Percentiles rank a stretch among this genome's conserved stretches.
phyloP scores from a whole-genome alignment of 2,797 vertebrate genomes.

The Pachyuromys duprasi region DNA sequence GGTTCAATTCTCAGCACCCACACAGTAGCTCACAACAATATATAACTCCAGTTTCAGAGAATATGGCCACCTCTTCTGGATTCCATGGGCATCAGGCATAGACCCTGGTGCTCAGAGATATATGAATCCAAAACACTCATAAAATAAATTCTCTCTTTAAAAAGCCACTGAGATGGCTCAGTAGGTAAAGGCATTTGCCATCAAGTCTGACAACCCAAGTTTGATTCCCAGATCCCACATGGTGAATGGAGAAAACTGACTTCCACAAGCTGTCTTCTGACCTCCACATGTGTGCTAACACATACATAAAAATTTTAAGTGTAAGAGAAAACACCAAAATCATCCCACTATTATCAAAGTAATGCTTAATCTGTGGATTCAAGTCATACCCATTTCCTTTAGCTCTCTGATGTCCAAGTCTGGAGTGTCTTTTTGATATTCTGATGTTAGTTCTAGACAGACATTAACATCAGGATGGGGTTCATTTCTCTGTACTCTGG shows the following conservation, averaged over 20 bases:
- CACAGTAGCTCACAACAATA: neutral
- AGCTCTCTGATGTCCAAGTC: slow-evolving; percentile 71
- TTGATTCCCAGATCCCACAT: neutral
- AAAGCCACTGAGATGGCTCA: neutral
- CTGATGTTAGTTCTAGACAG: slow-evolving; percentile 81
- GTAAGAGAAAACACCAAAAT: neutral
- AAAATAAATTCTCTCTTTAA: neutral
- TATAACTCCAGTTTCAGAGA: neutral
- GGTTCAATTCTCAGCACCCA: neutral
- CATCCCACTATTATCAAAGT: slow-evolving; percentile 28
- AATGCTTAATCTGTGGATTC: neutral
- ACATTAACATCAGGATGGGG: slow-evolving; percentile 78
- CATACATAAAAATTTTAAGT: neutral
- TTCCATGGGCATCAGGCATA: neutral
- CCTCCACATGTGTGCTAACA: neutral
- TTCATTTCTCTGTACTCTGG: slow-evolving; percentile 49
- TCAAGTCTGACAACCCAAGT: neutral
- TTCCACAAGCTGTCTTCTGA: neutral
- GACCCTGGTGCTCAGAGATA: neutral
- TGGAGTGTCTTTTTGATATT: slow-evolving; percentile 59
- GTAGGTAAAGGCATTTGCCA: neutral
- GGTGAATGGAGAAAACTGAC: neutral
- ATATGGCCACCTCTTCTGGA: neutral
- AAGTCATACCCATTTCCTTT: slow-evolving; percentile 75
- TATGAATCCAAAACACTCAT: neutral